Percentiles rank a stretch among this genome's conserved stretches.
These are phyloP conservation scores for Heptranchias perlo DNA, from an alignment of 2,113 vertebrate species.

Conservation along the genomic window DNA sequence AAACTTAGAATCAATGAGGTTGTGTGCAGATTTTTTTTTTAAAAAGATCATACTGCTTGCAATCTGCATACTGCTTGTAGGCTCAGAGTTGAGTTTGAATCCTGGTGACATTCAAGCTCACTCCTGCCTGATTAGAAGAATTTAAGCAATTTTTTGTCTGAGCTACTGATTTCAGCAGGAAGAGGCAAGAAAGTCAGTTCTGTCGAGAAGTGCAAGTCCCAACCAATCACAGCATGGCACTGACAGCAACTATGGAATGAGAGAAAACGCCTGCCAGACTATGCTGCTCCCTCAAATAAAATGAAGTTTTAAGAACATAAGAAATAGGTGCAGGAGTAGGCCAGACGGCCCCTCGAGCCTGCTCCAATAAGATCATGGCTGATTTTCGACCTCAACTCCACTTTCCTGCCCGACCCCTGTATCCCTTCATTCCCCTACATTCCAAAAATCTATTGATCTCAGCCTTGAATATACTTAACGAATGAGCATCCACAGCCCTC, in stretches of 20 bases:
- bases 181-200: background rate
- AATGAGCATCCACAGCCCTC: too few species aligned
- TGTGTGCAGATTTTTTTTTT: background rate
- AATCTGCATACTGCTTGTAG: background rate
- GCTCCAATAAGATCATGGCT: too few species aligned
- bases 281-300: background rate
- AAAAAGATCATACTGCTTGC: background rate
- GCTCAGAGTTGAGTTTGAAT: background rate
- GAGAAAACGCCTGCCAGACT: background rate
- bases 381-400: too few species aligned
- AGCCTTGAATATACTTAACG: too few species aligned
- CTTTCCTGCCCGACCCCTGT: too few species aligned
- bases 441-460: too few species aligned
- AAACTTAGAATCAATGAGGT: background rate
- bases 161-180: background rate
- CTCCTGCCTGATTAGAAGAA: background rate
- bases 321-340: too few species aligned
- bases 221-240: background rate
- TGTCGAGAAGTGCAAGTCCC: background rate
- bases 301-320: too few species aligned
- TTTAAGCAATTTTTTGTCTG: background rate
- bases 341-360: too few species aligned
- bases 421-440: too few species aligned
- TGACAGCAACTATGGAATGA: background rate
- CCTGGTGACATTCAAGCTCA: background rate